These are phyloP conservation scores for Leptestheria dahalacensis DNA, from an alignment of 1,140 invertebrate genomes.

Conservation along the genomic window DNA sequence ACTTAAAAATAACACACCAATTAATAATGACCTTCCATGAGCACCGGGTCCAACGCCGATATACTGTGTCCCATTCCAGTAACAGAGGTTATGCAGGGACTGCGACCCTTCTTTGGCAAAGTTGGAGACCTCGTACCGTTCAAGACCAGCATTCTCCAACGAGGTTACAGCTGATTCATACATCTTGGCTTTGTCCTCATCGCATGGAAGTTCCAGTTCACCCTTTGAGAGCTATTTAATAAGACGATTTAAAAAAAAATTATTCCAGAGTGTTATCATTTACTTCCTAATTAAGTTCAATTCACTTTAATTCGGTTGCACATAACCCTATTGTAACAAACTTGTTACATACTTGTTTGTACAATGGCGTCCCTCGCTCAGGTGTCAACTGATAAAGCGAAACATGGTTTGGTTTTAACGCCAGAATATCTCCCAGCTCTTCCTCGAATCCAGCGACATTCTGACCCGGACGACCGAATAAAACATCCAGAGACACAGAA, in stretches of 20 bases:
- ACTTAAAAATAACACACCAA: neutral
- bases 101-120: slow-evolving; percentile 20
- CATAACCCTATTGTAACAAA: slow-evolving; percentile 24
- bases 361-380: slow-evolving; percentile 26
- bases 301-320: slow-evolving; percentile 17
- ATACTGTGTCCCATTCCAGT: slow-evolving; percentile 27
- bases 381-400: slow-evolving; percentile 28
- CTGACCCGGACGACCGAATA: slow-evolving; percentile 26
- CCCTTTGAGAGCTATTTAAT: neutral
- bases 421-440: slow-evolving; percentile 22
- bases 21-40: slow-evolving; percentile 7
- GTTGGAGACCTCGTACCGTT: slow-evolving; percentile 15
- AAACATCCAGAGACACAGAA: slow-evolving; percentile 25
- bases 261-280: neutral
- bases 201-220: neutral
- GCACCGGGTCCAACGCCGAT: slow-evolving; percentile 25
- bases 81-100: slow-evolving; percentile 24
- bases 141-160: neutral
- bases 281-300: neutral
- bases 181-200: slow-evolving; percentile 11
- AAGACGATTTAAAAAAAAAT: neutral
- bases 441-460: slow-evolving; percentile 20
- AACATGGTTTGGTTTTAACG: slow-evolving; percentile 24
- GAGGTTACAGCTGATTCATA: slow-evolving; percentile 8
- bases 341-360: slow-evolving; percentile 21